phyloP scores from a whole-genome alignment of 1,140 invertebrate genomes.

The Danaus plexippus region DNA sequence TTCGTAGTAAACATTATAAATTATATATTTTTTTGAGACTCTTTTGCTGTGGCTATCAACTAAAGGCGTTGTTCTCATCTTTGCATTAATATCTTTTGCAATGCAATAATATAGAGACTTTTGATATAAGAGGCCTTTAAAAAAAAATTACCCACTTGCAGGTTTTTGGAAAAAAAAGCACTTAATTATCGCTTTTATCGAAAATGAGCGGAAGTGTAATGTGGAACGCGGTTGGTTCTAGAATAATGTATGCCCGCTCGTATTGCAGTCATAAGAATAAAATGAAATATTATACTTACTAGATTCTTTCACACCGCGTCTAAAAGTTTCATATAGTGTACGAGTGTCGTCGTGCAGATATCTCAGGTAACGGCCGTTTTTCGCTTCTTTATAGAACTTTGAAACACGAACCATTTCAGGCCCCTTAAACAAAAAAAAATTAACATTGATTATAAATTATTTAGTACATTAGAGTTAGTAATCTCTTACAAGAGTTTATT shows the following conservation, averaged over 20 bases:
- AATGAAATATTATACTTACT: conserved; percentile 69
- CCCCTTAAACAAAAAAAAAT: conserved; percentile 76
- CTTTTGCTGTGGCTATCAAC: too few relatives aligned
- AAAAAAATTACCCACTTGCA: too few relatives aligned
- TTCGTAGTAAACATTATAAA: too few relatives aligned
- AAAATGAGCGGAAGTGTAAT: conserved; percentile 51
- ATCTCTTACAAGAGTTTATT: conserved; percentile 30
- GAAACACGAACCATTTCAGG: conserved; percentile 91
- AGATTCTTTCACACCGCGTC: conserved; percentile 91
- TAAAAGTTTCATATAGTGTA: conserved; percentile 93
- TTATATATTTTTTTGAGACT: too few relatives aligned
- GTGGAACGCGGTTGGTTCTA: conserved; percentile 41
- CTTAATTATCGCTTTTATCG: conserved; percentile 53
- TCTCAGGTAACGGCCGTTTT: conserved; percentile 89
- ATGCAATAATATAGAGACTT: too few relatives aligned
- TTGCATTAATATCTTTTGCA: too few relatives aligned
- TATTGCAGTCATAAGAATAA: conserved; percentile 22
- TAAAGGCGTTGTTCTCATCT: too few relatives aligned
- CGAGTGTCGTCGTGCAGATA: conserved; percentile 89
- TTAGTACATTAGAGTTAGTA: neutral
- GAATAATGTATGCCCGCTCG: conserved; percentile 31
- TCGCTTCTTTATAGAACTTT: conserved; percentile 92
- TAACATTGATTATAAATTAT: conserved; percentile 6
- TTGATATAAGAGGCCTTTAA: too few relatives aligned
- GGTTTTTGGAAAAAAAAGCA: neutral